Percentiles rank a stretch among this genome's conserved stretches.
Conservation (phyloP, 2,797 vertebrate genomes). For the Perodicticus potto region DNA sequence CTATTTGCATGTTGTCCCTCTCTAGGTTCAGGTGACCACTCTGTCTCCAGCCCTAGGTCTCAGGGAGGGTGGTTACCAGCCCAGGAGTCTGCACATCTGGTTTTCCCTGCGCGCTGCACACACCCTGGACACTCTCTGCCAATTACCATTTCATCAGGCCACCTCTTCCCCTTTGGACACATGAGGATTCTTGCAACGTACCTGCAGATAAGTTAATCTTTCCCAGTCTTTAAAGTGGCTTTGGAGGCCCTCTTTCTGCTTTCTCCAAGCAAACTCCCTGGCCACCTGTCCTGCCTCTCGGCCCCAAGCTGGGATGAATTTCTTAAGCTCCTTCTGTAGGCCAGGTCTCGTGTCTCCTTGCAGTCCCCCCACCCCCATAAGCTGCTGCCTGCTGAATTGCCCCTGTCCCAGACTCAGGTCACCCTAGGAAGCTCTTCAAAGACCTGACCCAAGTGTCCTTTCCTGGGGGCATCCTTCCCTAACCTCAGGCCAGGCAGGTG, state of each 20-base stretch:
- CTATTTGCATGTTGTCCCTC: rapidly evolving
- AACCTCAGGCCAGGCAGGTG: not conserved
- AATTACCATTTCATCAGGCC: rapidly evolving
- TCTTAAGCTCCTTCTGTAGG: rapidly evolving
- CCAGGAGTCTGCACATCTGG: rapidly evolving
- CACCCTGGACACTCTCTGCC: not conserved
- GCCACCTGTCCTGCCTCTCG: not conserved
- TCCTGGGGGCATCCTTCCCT: not conserved
- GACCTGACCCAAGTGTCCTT: rapidly evolving
- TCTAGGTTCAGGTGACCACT: rapidly evolving
- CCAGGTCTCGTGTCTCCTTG: not conserved
- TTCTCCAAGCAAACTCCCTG: not conserved
- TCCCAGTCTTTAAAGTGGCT: not conserved
- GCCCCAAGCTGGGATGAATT: not conserved
- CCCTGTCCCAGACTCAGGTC: rapidly evolving
- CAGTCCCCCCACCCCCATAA: rapidly evolving
- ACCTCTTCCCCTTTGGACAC: not conserved
- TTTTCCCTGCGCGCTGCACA: not conserved
- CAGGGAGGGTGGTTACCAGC: too few relatives aligned
- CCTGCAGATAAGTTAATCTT: not conserved
- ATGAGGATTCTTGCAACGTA: not conserved
- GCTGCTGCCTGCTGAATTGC: not conserved
- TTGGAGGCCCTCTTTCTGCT: not conserved
- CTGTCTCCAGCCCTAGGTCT: not conserved
- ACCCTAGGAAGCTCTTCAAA: not conserved